phyloP scores from a whole-genome alignment of 2,113 vertebrate genomes.

The Silurus meridionalis region DNA sequence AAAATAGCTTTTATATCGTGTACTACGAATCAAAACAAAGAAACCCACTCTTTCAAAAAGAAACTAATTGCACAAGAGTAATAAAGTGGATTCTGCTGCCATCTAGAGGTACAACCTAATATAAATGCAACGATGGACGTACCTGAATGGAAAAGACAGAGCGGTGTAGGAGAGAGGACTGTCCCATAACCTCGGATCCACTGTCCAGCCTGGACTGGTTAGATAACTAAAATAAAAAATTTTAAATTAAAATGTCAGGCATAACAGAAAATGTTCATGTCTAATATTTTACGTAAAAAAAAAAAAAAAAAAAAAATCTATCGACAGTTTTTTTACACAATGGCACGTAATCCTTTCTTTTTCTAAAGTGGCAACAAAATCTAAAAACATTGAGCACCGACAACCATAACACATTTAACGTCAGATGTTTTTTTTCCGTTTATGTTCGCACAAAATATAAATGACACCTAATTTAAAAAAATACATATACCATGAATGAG shows the following conservation, averaged over 20 bases:
- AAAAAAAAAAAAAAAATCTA: no score
- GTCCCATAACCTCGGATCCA: constrained; percentile 81
- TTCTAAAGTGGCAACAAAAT: no score
- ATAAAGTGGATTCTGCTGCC: not conserved
- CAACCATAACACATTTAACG: no score
- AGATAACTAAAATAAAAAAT: constrained; percentile 65
- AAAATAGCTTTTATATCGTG: not conserved
- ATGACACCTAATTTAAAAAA: not conserved
- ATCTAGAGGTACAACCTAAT: constrained; percentile 20
- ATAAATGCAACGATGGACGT: constrained; percentile 15
- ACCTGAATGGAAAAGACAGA: constrained; percentile 94
- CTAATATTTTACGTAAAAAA: not conserved
- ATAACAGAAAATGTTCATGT: not conserved
- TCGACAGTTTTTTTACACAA: not conserved
- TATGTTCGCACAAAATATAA: not conserved
- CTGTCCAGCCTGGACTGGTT: constrained; percentile 88
- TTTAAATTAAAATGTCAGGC: no score
- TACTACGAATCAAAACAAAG: not conserved
- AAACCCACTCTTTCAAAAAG: not conserved
- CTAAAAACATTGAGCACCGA: no score
- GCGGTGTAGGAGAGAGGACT: constrained; percentile 87
- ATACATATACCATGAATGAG: no score
- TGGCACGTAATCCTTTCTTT: not conserved
- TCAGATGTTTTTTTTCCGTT: no score
- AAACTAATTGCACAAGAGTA: not conserved